Base-by-base conservation (phyloP, 2,888 invertebrate species). In the Spatulosminthurus flaviceps region DNA sequence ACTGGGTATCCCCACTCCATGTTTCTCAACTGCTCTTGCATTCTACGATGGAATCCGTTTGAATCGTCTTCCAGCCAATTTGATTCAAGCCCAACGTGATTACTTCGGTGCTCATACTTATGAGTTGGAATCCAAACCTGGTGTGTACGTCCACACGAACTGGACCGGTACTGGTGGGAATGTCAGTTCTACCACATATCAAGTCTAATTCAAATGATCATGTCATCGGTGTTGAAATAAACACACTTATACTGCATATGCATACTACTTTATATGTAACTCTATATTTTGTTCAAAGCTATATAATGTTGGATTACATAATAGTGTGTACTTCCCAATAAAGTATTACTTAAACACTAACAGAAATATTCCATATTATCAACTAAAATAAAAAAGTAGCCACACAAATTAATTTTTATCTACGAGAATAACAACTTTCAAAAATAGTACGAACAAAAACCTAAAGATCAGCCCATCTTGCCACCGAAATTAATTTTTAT, bases 101-200 rank as follows among this genome's bases (percentile, higher is more conserved):
- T 99, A 97, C 88, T 99, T 99, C 87, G 99, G 99, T 0, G 98
- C 99, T 0, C 99, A 99, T 88, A 99, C 98, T 0, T 99, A 99
- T 87, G 98, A 99, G 89, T 88, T 97, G 77, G 88, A 96, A 77
- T 90, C 90, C 4, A 89, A 93, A 82, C 97, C 97, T 67, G 98
- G 97, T 2, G 91, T 91, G 85, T 98, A 93, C 87, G 91, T 95
- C 1, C 99, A 99, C 89, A 98, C 98, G 82, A 98, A 99, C 89
- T 99, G 99, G 99, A 99, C 98, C 13, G 99, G 99, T 19, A 95
- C 95, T 86, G 99, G 99, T 41, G 97, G 97, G 81, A 94, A 95
- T 86, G 95, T 97, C 4, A 95, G 97, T 0, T 95, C 97, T n/a
- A 93, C 95, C 81, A 95, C 96, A 16, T 97, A 97, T 86, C 91